phyloP scores from a whole-genome alignment of 2,113 vertebrate genomes.

The Syngnathus scovelli region DNA sequence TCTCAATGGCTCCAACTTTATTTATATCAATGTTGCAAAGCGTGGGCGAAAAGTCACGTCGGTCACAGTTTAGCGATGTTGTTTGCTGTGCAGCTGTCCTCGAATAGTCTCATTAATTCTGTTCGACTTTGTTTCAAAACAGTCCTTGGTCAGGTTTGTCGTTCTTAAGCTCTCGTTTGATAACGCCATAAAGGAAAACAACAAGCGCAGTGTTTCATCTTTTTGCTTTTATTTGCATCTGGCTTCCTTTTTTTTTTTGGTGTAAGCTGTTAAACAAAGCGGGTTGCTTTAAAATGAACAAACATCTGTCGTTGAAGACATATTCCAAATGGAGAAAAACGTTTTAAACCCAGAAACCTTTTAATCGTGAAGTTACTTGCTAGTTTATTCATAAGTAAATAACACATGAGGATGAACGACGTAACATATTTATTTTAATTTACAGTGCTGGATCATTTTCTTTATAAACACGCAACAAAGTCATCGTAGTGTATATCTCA shows the following conservation, averaged over 20 bases:
- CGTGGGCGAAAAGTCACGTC: too few species aligned
- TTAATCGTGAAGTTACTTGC: too few species aligned
- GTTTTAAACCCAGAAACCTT: too few species aligned
- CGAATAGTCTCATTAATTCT: not conserved
- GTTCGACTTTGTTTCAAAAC: not conserved
- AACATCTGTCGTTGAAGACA: not conserved
- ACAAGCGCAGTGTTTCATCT: not conserved
- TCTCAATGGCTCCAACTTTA: constrained; percentile 14
- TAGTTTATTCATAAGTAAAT: too few species aligned
- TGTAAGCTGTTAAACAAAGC: too few species aligned
- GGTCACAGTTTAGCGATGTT: not conserved
- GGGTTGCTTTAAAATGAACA: not conserved
- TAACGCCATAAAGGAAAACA: not conserved
- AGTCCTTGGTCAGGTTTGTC: not conserved
- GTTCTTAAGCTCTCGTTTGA: not conserved
- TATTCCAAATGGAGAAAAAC: too few species aligned
- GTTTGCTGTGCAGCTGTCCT: not conserved
- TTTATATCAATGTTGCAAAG: too few species aligned
- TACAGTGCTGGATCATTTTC: not conserved
- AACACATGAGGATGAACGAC: too few species aligned
- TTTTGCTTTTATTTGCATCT: not conserved
- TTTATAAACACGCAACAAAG: not conserved
- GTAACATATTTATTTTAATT: too few species aligned
- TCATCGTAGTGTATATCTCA: not conserved
- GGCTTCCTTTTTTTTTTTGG: not conserved